These are phyloP conservation scores for Sinotaia quadrata DNA, from an alignment of 2,888 invertebrate species.

Conservation along the genomic window DNA sequence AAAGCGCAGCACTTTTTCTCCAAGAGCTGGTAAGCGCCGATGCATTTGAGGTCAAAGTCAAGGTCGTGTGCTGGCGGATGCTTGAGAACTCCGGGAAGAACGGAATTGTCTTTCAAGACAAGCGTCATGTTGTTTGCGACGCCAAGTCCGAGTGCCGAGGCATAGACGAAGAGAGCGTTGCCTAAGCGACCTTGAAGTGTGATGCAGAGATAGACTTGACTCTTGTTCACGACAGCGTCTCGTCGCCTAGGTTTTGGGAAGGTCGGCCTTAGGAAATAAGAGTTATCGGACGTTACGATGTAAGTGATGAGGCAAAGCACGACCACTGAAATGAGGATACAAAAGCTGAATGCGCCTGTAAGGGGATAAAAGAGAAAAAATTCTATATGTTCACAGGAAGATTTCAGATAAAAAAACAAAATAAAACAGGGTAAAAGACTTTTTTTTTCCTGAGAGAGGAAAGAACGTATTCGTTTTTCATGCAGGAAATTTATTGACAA, in stretches of 20 bases:
- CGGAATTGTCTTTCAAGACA: conserved; percentile 6
- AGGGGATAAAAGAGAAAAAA: too few relatives aligned
- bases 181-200: conserved; percentile 8
- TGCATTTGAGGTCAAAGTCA: conserved; percentile 11
- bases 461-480: too few relatives aligned
- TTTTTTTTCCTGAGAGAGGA: too few relatives aligned
- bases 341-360: too few relatives aligned
- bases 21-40: neutral
- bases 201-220: conserved; percentile 9
- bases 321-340: too few relatives aligned
- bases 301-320: too few relatives aligned
- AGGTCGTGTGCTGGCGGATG: neutral
- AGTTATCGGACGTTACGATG: too few relatives aligned
- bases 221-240: neutral
- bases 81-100: conserved; percentile 1
- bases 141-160: conserved; percentile 10
- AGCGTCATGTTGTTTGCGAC: conserved; percentile 27
- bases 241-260: neutral
- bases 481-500: too few relatives aligned
- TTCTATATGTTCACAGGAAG: too few relatives aligned
- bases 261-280: too few relatives aligned
- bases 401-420: too few relatives aligned
- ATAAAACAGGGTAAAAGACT: too few relatives aligned
- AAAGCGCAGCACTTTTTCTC: neutral
- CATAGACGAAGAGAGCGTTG: conserved; percentile 24